Conservation (phyloP, 2,797 vertebrate species). For the Gymnoscopelus braueri region DNA sequence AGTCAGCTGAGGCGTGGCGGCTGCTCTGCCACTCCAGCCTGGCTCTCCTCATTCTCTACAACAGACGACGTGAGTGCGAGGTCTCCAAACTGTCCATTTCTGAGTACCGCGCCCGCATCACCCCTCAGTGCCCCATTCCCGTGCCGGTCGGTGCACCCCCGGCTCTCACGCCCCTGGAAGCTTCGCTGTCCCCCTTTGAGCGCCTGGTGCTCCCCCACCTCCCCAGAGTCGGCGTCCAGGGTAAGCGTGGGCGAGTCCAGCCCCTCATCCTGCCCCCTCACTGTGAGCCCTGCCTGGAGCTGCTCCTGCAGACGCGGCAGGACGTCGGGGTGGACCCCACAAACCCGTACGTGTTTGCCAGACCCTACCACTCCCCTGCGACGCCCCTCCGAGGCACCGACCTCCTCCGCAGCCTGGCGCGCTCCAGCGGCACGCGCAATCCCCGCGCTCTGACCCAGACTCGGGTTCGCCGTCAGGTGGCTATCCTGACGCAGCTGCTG, state of each 20-base stretch:
- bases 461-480: conserved; percentile 83
- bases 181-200: conserved; percentile 84
- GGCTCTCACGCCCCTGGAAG: conserved; percentile 81
- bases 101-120: conserved; percentile 77
- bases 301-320: conserved; percentile 81
- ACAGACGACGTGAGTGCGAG: conserved; percentile 84
- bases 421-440: conserved; percentile 82
- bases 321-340: conserved; percentile 81
- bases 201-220: conserved; percentile 83
- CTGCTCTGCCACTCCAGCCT: conserved; percentile 85
- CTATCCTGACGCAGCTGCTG: conserved; percentile 83
- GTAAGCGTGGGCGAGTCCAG: conserved; percentile 83
- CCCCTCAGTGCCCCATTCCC: conserved; percentile 73
- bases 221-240: conserved; percentile 81
- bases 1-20: conserved; percentile 84
- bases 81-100: conserved; percentile 83
- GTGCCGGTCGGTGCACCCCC: conserved; percentile 71
- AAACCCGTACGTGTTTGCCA: conserved; percentile 82
- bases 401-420: conserved; percentile 81
- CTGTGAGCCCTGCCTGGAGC: conserved; percentile 83
- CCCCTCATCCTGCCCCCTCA: conserved; percentile 85
- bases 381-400: conserved; percentile 84
- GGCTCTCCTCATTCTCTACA: conserved; percentile 84
- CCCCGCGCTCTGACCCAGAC: conserved; percentile 83
- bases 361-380: conserved; percentile 84